These are phyloP conservation scores for Augochlorella aurata DNA, from an alignment of 2,888 invertebrate genomes.

Conservation along the genomic window DNA sequence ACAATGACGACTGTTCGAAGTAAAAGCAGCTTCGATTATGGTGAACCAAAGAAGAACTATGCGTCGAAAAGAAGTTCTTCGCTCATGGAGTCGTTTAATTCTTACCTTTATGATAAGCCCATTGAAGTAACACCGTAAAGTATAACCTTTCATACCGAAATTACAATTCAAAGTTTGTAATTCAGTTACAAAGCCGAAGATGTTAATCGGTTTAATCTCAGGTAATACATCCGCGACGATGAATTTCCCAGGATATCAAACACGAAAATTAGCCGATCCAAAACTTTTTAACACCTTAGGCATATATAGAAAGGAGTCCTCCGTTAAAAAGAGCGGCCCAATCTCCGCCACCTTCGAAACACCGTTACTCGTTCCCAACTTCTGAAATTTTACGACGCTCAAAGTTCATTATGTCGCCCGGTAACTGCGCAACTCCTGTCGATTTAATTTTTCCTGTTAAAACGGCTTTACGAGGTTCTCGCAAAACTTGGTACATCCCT, in stretches of 20 bases:
- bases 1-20: no score
- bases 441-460: conserved; percentile 3
- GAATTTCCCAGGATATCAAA: background rate
- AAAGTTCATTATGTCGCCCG: background rate
- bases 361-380: background rate
- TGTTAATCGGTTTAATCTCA: background rate
- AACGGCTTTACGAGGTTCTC: background rate
- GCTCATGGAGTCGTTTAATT: no score
- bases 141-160: no score
- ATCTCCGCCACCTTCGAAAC: background rate
- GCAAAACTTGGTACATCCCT: background rate
- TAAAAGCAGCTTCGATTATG: no score
- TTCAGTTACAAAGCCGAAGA: background rate
- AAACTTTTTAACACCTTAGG: background rate
- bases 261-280: background rate
- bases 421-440: background rate
- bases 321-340: background rate
- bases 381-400: background rate
- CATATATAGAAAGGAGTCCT: background rate
- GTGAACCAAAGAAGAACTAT: no score
- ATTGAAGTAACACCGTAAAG: no score
- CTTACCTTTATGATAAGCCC: no score
- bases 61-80: no score
- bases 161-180: no score
- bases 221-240: background rate